Conservation (phyloP, 2,797 vertebrate species). For the Dicrostonyx torquatus region DNA sequence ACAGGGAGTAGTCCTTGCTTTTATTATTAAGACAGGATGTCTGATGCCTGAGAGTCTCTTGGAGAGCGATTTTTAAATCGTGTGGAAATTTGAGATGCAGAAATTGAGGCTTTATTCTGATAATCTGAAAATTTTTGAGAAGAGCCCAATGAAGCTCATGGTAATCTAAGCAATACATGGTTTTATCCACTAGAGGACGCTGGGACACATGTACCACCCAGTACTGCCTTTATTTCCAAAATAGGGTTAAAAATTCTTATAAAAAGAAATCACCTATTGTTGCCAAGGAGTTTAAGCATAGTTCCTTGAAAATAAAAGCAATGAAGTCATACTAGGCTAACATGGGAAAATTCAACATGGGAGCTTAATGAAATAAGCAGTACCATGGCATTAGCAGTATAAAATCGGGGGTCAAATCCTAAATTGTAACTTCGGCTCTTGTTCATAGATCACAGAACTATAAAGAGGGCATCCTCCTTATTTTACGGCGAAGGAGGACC, state of each 20-base stretch:
- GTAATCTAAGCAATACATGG: constrained; percentile 23
- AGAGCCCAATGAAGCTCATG: neutral
- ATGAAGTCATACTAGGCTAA: constrained; percentile 64
- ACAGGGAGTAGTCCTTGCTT: neutral
- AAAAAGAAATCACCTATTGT: neutral
- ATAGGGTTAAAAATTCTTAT: constrained; percentile 50
- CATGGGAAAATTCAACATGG: constrained; percentile 36
- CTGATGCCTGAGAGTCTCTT: neutral
- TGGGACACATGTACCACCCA: constrained; percentile 6
- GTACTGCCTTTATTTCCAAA: neutral
- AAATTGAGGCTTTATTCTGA: neutral
- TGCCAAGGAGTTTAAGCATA: constrained; percentile 51
- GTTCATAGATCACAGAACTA: constrained; percentile 52
- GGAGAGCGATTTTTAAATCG: neutral
- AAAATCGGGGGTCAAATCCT: constrained; percentile 65
- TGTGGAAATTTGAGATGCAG: neutral
- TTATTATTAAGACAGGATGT: neutral
- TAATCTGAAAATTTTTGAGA: neutral
- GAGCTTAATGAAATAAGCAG: constrained; percentile 58
- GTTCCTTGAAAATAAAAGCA: constrained; percentile 64
- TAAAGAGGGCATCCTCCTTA: constrained; percentile 50
- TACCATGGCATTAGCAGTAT: constrained; percentile 16
- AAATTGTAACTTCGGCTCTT: constrained; percentile 65
- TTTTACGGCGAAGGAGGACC: constrained; percentile 59
- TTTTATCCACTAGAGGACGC: constrained; percentile 78